Percentiles rank a stretch among this genome's conserved stretches.
These are phyloP conservation scores for Drosophila tropicalis DNA, from an alignment of 1,140 invertebrate species.

Conservation along the genomic window DNA sequence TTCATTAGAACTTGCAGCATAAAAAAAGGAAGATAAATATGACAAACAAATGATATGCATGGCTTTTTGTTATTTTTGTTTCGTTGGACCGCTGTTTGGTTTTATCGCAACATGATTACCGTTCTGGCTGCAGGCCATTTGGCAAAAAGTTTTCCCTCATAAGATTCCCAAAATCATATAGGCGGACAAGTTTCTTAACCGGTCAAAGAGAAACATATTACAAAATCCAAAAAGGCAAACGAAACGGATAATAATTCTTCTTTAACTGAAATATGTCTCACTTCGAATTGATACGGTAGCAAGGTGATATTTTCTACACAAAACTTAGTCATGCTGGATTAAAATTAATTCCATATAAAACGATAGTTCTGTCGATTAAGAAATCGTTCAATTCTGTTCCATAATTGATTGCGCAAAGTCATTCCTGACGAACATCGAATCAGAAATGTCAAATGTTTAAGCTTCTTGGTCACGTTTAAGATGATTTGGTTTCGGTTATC, in stretches of 20 bases:
- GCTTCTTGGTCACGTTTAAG: background rate
- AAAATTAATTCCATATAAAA: no score
- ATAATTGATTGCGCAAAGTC: no score
- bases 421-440: background rate
- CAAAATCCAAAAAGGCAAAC: background rate
- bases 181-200: background rate
- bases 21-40: slow-evolving; percentile 55
- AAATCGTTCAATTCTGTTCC: no score
- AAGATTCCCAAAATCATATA: background rate
- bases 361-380: no score
- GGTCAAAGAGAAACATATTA: background rate
- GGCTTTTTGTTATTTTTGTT: slow-evolving; percentile 22
- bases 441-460: background rate
- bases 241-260: background rate
- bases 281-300: no score
- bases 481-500: background rate
- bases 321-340: no score
- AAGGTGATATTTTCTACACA: no score
- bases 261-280: no score
- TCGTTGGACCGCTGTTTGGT: background rate
- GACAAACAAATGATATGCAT: slow-evolving; percentile 63
- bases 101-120: slow-evolving; percentile 39
- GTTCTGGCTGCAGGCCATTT: slow-evolving; percentile 35
- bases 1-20: slow-evolving; percentile 49
- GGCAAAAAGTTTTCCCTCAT: slow-evolving; percentile 17